Base-by-base conservation (phyloP, 2,797 vertebrate species). In the Sebastiscus albofasciatus region DNA sequence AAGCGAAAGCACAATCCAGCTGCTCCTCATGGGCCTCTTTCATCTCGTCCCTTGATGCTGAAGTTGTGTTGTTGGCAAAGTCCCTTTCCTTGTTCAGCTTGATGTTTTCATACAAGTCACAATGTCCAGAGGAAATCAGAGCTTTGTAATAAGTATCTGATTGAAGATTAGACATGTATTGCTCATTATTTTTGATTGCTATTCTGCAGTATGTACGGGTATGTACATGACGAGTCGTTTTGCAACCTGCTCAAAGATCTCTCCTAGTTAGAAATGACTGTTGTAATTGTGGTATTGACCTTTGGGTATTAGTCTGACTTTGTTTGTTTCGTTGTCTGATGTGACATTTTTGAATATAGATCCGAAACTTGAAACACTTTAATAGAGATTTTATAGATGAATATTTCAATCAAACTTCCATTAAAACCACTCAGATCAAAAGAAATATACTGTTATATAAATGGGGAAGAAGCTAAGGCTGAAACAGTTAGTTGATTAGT, bases 81-180 rank as follows among this genome's bases (percentile, higher is more conserved):
- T 36, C 12, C 61, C 59, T 76, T 27, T n/a, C 18, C 55, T 6
- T 20, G 70, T 29, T 72, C 52, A 76, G 33, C n/a, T 24, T 60
- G 24, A 58, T 76, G 54, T 67, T 80, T 77, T 82, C 69, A 24
- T 39, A 75, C 27, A 77, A 74, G 74, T 58, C 46, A 46, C 73
- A 73, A 49, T 34, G 26, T 67, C 31, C 70, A 69, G 36, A 72
- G 14, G 52, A 87, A 77, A 81, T 64, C 22, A 34, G 13, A 60
- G 60, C n/a, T 75, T 85, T 75, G 29, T 61, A 22, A 80, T 27
- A 66, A 76, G 46, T 31, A 46, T 70, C 34, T 89, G 78, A 87
- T 72, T 68, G 56, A 62, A 66, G 36, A 81, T 79, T 56, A 39
- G 13, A 1, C 16, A 1, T 20, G 13, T 66, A 46, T 59, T 72